phyloP scores from a whole-genome alignment of 2,797 vertebrate genomes.

The Brachyalestes nurse region DNA sequence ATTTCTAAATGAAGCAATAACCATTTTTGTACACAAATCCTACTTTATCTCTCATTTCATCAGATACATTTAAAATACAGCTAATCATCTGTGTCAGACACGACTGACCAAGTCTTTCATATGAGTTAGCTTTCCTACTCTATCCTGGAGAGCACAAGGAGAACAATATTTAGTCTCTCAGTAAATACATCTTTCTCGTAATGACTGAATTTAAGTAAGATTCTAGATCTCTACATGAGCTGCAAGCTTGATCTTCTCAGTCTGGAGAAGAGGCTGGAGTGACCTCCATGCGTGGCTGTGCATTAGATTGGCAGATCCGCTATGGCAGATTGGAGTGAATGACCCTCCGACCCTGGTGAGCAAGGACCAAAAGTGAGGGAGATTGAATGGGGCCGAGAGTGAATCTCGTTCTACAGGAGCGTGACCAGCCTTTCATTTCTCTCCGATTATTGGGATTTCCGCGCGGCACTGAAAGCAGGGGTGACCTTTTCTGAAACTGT shows the following conservation, averaged over 20 bases:
- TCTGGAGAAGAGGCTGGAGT: neutral
- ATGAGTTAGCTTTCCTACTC: neutral
- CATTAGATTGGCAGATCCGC: slow-evolving; percentile 31
- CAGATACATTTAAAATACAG: neutral
- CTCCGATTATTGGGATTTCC: slow-evolving; percentile 8
- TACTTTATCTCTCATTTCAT: neutral
- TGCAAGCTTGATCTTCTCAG: neutral
- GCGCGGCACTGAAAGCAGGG: neutral
- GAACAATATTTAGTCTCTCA: neutral
- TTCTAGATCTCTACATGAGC: neutral
- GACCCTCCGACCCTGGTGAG: slow-evolving; percentile 12
- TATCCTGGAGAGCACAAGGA: neutral
- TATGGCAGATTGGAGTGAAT: slow-evolving; percentile 9
- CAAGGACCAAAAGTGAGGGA: slow-evolving; percentile 3
- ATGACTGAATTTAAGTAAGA: neutral
- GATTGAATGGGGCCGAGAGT: slow-evolving; percentile 7
- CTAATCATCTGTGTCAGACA: neutral
- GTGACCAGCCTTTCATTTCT: slow-evolving; percentile 19
- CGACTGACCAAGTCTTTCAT: neutral
- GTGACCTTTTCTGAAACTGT: slow-evolving; percentile 21
- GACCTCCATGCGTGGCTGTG: slow-evolving; percentile 41
- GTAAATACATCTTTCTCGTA: neutral
- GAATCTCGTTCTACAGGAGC: neutral
- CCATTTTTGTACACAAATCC: neutral
- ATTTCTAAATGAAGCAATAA: neutral